These are phyloP conservation scores for Paracanthobrama guichenoti DNA, from an alignment of 2,113 vertebrate species.

Conservation along the genomic window DNA sequence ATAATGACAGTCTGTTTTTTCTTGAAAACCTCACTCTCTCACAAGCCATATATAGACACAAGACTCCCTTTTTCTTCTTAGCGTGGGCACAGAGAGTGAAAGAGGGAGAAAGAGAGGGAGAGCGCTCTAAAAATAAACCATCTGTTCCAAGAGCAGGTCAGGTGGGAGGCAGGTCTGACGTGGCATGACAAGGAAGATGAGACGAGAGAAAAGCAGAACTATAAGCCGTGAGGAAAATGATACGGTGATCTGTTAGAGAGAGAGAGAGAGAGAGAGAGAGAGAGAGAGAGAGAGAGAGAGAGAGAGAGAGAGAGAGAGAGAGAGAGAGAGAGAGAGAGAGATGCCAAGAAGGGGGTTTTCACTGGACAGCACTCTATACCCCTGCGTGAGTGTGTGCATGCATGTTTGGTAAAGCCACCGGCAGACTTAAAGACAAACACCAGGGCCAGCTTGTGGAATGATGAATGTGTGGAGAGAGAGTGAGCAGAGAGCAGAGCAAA, in stretches of 20 bases:
- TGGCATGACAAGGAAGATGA: constrained; percentile 45
- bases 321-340: constrained; percentile 29
- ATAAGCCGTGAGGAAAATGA: constrained; percentile 15
- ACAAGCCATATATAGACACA: constrained; percentile 61
- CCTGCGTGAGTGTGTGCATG: constrained; percentile 40
- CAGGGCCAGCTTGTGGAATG: constrained; percentile 39
- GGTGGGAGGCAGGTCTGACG: constrained; percentile 65
- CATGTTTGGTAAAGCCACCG: constrained; percentile 35
- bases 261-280: constrained; percentile 41
- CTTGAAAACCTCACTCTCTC: constrained; percentile 49
- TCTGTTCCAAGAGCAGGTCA: constrained; percentile 72
- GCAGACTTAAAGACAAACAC: constrained; percentile 35
- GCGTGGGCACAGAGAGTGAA: constrained; percentile 52
- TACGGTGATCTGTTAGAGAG: constrained; percentile 56
- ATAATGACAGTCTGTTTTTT: constrained; percentile 47
- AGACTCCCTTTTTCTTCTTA: constrained; percentile 59
- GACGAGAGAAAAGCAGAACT: constrained; percentile 36
- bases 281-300: constrained; percentile 15
- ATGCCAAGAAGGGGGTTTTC: constrained; percentile 24
- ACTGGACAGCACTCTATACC: constrained; percentile 38
- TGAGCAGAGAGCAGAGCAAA: constrained; percentile 59
- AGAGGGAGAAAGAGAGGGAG: constrained; percentile 52
- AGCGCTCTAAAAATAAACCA: constrained; percentile 79
- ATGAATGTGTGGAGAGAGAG: constrained; percentile 67
- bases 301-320: not conserved